Conservation (phyloP, 30 jellyfish, hydroid and myxozoan genomes). For the Aurelia sp. region DNA sequence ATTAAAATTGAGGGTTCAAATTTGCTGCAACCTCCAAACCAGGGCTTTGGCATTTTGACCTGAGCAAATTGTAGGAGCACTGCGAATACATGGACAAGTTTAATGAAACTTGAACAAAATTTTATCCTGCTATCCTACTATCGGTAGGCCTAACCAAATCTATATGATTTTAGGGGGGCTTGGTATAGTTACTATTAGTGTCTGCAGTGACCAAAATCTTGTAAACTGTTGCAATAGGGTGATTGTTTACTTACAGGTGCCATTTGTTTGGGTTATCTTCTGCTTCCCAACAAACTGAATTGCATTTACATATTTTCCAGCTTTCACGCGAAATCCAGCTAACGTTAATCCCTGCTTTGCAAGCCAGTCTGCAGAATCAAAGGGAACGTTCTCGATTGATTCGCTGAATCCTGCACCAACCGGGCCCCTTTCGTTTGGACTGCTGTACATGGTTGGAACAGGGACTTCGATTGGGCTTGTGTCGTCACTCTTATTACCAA, state of each 20-base stretch:
- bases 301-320: conserved; percentile 65
- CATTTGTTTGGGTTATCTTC: background rate
- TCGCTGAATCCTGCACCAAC: conserved; percentile 61
- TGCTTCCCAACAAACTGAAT: conserved; percentile 75
- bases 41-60: too few species aligned
- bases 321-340: conserved; percentile 66
- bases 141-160: too few species aligned
- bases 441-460: conserved; percentile 46
- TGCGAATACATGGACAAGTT: too few species aligned
- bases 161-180: too few species aligned
- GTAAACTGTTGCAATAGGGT: too few species aligned
- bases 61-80: too few species aligned
- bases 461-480: conserved; percentile 16
- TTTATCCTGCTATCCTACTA: too few species aligned
- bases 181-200: too few species aligned
- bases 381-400: conserved; percentile 7
- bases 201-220: too few species aligned
- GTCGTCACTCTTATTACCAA: conserved; percentile 29
- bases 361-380: conserved; percentile 72
- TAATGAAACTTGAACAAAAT: too few species aligned
- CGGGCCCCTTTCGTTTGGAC: conserved; percentile 77
- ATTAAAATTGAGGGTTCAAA: too few species aligned
- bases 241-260: background rate
- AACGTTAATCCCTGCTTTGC: conserved; percentile 16
- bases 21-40: too few species aligned